A percentile compares a stretch with the other conserved stretches of the same genome.
phyloP scores from a whole-genome alignment of 2,113 vertebrate species.

The Onychostoma macrolepis region DNA sequence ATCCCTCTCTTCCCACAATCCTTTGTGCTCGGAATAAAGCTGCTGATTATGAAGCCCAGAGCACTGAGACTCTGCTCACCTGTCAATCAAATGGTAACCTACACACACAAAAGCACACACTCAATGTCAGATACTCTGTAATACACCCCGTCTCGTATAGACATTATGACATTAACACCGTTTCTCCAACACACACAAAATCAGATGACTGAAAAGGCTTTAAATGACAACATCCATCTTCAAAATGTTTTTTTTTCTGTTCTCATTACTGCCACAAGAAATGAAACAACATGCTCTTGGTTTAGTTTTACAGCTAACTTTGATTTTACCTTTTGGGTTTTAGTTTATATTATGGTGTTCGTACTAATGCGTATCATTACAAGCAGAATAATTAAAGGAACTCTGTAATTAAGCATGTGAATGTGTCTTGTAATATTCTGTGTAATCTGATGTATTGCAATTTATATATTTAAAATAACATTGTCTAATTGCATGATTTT shows the following conservation, averaged over 20 bases:
- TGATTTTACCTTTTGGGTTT: not conserved
- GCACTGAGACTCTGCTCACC: conserved; percentile 80
- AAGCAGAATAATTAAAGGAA: not conserved
- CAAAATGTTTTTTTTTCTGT: not conserved
- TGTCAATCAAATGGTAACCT: conserved; percentile 74
- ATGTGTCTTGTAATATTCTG: not conserved
- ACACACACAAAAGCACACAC: conserved; percentile 60
- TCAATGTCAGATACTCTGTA: conserved; percentile 39
- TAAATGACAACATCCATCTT: not conserved
- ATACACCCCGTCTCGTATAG: not conserved
- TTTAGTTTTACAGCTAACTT: not conserved
- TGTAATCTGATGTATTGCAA: not conserved
- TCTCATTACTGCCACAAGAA: not conserved
- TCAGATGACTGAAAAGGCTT: not conserved
- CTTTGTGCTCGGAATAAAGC: conserved; percentile 76
- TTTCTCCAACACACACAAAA: not conserved
- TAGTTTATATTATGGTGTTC: not conserved
- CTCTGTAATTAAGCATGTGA: not conserved
- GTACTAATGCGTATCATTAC: not conserved
- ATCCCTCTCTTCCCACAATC: conserved; percentile 76
- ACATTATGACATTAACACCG: conserved; percentile 12
- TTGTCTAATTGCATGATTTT: not conserved
- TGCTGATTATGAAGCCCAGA: conserved; percentile 81
- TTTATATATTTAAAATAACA: not conserved
- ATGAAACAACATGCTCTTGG: not conserved